Conservation (phyloP, 2,888 invertebrate genomes). For the Ptilodon capucinus region DNA sequence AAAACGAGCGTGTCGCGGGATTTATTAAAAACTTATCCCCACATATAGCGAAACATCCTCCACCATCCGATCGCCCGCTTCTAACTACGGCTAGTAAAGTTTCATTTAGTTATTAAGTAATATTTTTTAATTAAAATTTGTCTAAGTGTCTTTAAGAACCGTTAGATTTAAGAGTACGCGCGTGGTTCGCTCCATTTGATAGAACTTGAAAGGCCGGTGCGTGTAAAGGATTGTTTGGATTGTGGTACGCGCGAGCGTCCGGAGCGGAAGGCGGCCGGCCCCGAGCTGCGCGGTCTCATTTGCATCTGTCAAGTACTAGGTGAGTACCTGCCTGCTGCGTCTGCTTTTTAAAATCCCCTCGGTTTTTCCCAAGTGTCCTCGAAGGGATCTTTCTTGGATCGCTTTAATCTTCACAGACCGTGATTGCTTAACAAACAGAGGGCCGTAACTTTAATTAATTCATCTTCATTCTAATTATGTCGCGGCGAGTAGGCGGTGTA, state of each 20-base stretch:
- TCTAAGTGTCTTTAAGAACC: constrained; percentile 23
- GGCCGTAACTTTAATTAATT: constrained; percentile 30
- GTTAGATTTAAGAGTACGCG: constrained; percentile 43
- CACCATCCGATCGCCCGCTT: constrained; percentile 34
- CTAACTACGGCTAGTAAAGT: constrained; percentile 36
- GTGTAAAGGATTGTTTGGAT: constrained; percentile 68
- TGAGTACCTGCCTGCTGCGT: constrained; percentile 59
- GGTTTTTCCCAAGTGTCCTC: constrained; percentile 43
- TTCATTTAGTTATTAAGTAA: constrained; percentile 33
- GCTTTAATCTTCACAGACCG: constrained; percentile 43
- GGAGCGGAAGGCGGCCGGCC: constrained; percentile 51
- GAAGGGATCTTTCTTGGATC: constrained; percentile 42
- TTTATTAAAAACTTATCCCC: constrained; percentile 50
- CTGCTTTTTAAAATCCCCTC: constrained; percentile 60
- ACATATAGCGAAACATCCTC: constrained; percentile 41
- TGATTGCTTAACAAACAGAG: constrained; percentile 39
- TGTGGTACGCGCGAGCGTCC: constrained; percentile 58
- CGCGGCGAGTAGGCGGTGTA: constrained; percentile 12
- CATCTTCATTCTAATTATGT: constrained; percentile 29
- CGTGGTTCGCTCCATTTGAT: constrained; percentile 40
- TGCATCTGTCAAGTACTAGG: constrained; percentile 71
- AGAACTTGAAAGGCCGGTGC: constrained; percentile 54
- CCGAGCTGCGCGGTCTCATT: constrained; percentile 61
- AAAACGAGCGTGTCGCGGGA: constrained; percentile 57
- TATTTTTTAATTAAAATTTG: constrained; percentile 22